Conservation (phyloP, 2,113 vertebrate genomes). For the Panthera leo region DNA sequence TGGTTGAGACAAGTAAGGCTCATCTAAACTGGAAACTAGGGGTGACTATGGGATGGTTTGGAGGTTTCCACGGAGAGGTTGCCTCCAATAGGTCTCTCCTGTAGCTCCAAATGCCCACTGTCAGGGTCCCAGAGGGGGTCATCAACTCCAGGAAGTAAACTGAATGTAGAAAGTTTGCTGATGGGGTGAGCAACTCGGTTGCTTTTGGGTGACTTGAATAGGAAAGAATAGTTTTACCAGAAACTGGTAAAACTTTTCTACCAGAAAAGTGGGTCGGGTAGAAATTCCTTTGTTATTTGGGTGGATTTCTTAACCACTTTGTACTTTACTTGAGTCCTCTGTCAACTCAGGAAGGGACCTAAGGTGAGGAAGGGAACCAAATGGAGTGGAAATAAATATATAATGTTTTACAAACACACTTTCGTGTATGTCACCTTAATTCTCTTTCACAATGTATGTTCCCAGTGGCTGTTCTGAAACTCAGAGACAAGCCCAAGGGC, state of each 20-base stretch:
- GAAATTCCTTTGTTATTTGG: background rate
- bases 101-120: background rate
- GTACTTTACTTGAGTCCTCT: background rate
- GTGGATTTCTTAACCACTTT: background rate
- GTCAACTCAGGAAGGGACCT: background rate
- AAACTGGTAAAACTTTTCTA: background rate
- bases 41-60: background rate
- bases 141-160: background rate
- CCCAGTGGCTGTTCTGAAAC: background rate
- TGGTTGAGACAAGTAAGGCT: background rate
- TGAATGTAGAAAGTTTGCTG: background rate
- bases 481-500: background rate
- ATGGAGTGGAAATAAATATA: background rate
- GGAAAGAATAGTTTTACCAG: background rate
- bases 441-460: background rate
- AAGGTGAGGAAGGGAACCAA: background rate
- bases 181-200: background rate
- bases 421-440: background rate
- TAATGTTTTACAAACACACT: background rate
- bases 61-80: background rate
- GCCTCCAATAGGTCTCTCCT: background rate
- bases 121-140: background rate
- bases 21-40: background rate
- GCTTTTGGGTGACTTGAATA: background rate
- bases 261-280: background rate